Conservation (phyloP, 2,113 vertebrate genomes). For the Semicossyphus pulcher region DNA sequence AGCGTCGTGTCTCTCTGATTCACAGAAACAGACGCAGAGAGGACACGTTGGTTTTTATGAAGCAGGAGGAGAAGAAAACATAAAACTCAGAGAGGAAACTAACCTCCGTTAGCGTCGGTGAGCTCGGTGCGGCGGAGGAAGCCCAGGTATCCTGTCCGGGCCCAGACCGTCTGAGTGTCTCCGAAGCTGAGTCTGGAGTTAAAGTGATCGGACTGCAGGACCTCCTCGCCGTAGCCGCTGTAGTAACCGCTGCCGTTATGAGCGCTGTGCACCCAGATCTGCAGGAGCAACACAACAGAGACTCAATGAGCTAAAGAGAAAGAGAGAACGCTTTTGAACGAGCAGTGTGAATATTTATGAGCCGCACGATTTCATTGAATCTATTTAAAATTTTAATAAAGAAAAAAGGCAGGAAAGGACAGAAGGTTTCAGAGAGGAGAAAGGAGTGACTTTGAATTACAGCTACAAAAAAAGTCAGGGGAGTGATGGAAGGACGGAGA, state of each 20-base stretch:
- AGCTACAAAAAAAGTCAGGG: too few species aligned
- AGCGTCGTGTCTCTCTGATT: constrained; percentile 94
- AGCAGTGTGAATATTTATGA: too few species aligned
- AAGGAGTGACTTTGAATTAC: too few species aligned
- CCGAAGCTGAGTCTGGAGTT: constrained; percentile 96
- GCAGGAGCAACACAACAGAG: background rate
- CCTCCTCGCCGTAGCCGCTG: constrained; percentile 96
- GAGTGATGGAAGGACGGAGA: too few species aligned
- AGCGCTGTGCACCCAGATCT: constrained; percentile 99
- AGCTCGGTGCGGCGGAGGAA: constrained; percentile 97
- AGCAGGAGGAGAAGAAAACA: fast-evolving
- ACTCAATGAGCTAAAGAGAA: background rate
- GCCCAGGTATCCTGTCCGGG: constrained; percentile 95
- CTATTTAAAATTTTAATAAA: too few species aligned
- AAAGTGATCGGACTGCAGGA: constrained; percentile 97
- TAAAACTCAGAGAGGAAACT: fast-evolving
- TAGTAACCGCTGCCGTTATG: constrained; percentile 98
- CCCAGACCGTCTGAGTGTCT: constrained; percentile 96
- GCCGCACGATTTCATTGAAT: too few species aligned
- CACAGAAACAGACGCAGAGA: background rate
- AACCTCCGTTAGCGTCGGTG: constrained; percentile 96
- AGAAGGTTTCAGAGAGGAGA: too few species aligned
- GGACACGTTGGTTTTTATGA: background rate
- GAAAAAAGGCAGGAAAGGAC: too few species aligned
- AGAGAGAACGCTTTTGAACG: background rate